Base-by-base conservation (phyloP, 2,113 vertebrate genomes). In the Danionella cerebrum region DNA sequence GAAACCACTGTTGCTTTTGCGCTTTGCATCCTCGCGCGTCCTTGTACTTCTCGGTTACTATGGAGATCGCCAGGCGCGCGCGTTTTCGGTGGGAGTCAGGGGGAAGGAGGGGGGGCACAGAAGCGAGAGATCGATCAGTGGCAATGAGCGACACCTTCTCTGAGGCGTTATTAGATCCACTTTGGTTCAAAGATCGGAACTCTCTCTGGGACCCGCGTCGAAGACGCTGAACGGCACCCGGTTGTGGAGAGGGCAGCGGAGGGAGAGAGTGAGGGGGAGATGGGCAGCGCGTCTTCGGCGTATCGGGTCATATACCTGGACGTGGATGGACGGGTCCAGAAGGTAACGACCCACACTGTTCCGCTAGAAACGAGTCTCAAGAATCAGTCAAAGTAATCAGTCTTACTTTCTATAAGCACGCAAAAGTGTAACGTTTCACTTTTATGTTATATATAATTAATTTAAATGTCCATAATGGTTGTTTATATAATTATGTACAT, bases 281-380 rank as follows among this genome's bases (percentile, higher is more conserved):
- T 88, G 87, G 87, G 87, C 55, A 84, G 84, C 14, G 86, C 81
- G 42, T 88, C 85, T 38, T 88, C 87, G 22, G 78, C 83, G 11
- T 82, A 86, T 67, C 79, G 86, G 63, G 72, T 84, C 33, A 86
- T 89, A 14, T 83, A 88, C 76, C 78, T 89, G 77, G 81, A 88
- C 58, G 82, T 85, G 67, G 85, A 89, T 63, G 84, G 83, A 45
- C 78, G 81, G 66, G 77, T 79, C 12, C 86, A 86, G 76, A 88
- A 88, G 86, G 86, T 89, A 83, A n/a, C n/a, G n/a, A n/a, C n/a
- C n/a, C n/a, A n/a, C n/a, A n/a, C n/a, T n/a, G n/a, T n/a, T n/a
- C n/a, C n/a, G n/a, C n/a, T n/a, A n/a, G n/a, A n/a, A n/a, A n/a
- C n/a, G n/a, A n/a, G n/a, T n/a, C n/a, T n/a, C n/a, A n/a, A n/a